phyloP scores from a whole-genome alignment of 2,113 vertebrate species.

The Pygathrix nemaeus region DNA sequence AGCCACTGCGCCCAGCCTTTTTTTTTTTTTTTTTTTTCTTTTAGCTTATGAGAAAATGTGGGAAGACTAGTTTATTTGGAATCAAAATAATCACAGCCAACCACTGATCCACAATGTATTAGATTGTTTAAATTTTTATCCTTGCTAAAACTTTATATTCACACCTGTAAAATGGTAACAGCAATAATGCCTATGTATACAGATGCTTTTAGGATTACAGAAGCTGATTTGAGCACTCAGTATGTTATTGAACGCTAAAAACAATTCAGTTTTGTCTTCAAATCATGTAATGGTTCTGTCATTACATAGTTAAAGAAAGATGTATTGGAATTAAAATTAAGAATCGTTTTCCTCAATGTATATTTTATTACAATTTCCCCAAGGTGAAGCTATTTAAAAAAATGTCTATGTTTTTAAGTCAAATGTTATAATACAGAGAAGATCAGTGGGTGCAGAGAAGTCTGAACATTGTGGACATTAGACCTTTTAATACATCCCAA shows the following conservation, averaged over 20 bases:
- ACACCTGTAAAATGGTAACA: not conserved
- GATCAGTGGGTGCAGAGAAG: not conserved
- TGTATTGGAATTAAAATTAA: not conserved
- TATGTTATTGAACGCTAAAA: not conserved
- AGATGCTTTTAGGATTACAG: not conserved
- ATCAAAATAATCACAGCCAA: not conserved
- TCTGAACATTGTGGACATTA: rapidly evolving
- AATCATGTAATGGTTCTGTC: not conserved
- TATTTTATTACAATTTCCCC: not conserved
- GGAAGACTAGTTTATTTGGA: not conserved
- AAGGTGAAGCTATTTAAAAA: slow-evolving; percentile 2
- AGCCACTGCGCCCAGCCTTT: too few species aligned
- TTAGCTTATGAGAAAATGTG: not conserved
- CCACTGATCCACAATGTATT: not conserved
- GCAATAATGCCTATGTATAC: not conserved
- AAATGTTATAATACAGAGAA: not conserved
- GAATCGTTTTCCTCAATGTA: not conserved
- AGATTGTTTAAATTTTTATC: not conserved
- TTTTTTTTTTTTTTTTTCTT: not conserved
- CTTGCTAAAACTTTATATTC: not conserved
- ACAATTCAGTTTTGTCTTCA: not conserved
- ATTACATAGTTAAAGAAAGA: not conserved
- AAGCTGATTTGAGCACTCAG: not conserved
- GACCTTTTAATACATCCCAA: not conserved
- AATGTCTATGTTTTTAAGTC: not conserved